These are phyloP conservation scores for Willowsia nigromaculata DNA, from an alignment of 2,888 invertebrate genomes.

Conservation along the genomic window DNA sequence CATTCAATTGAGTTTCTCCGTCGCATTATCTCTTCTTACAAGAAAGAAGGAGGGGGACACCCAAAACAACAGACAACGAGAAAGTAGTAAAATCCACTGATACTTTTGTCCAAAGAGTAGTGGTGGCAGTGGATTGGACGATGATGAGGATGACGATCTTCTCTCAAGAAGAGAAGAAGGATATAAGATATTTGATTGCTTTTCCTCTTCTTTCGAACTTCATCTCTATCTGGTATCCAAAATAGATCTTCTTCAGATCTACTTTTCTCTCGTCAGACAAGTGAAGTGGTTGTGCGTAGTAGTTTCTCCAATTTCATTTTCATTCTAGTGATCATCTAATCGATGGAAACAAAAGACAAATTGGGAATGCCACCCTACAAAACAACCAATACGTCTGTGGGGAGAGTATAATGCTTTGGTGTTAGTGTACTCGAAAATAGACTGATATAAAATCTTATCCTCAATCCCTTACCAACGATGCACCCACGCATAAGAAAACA, in stretches of 20 bases:
- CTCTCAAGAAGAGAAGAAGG: background rate
- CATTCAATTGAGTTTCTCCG: background rate
- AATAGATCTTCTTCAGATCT: background rate
- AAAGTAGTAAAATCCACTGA: background rate
- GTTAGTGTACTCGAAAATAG: background rate
- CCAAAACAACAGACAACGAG: background rate
- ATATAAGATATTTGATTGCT: conserved; percentile 47
- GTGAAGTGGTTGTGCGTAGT: no score
- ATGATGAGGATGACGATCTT: background rate
- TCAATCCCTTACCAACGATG: background rate
- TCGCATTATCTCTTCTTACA: conserved; percentile 13
- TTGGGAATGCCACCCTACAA: conserved; percentile 8
- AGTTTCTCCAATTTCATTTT: conserved; percentile 53
- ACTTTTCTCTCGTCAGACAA: background rate
- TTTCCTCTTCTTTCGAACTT: background rate
- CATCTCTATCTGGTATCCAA: background rate
- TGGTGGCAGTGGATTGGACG: background rate
- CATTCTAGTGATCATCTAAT: conserved; percentile 55
- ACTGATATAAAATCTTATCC: background rate
- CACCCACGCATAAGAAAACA: background rate
- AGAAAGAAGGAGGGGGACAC: background rate
- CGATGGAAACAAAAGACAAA: conserved; percentile 60
- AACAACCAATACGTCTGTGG: no score
- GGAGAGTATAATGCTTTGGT: background rate
- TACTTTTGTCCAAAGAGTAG: background rate